phyloP scores from a whole-genome alignment of 2,888 invertebrate species.

The Minunthozetes semirufus region DNA sequence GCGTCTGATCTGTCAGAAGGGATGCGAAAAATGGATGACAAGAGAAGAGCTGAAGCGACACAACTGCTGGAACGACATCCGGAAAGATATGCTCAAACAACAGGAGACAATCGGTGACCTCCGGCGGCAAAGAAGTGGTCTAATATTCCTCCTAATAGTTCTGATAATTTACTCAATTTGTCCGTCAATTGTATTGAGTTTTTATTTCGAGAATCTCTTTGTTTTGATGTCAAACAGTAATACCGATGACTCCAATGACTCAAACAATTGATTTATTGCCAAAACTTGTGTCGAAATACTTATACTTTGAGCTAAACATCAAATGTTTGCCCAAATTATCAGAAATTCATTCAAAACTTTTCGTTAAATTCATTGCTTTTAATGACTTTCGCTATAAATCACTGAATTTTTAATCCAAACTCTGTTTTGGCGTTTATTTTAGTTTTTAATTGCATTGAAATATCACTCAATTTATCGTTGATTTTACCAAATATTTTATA shows the following conservation, averaged over 20 bases:
- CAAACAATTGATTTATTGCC: background rate
- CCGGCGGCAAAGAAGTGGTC: background rate
- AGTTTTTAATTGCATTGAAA: no score
- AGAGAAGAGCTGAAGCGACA: background rate
- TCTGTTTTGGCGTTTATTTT: no score
- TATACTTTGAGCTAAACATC: no score
- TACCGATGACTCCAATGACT: background rate
- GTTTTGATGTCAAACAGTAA: background rate
- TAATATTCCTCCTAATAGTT: background rate
- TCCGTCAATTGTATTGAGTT: background rate
- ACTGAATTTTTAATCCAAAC: no score
- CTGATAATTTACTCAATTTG: conserved; percentile 6
- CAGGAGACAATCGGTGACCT: background rate
- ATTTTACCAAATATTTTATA: no score
- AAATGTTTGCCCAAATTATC: no score
- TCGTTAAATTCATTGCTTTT: no score
- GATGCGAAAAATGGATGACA: conserved; percentile 26
- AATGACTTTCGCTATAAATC: no score
- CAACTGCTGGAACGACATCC: conserved; percentile 17
- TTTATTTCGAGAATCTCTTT: conserved; percentile 5
- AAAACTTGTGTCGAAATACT: background rate
- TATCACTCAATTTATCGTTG: no score
- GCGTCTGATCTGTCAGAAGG: conserved; percentile 20
- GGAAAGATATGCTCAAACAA: background rate
- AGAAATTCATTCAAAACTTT: no score